Evolutionary conservation across 2,113 vertebrate genomes (phyloP), one percentile per base, ranked within the genome.

Genomic region (Corythornis vintsioides): DNA sequence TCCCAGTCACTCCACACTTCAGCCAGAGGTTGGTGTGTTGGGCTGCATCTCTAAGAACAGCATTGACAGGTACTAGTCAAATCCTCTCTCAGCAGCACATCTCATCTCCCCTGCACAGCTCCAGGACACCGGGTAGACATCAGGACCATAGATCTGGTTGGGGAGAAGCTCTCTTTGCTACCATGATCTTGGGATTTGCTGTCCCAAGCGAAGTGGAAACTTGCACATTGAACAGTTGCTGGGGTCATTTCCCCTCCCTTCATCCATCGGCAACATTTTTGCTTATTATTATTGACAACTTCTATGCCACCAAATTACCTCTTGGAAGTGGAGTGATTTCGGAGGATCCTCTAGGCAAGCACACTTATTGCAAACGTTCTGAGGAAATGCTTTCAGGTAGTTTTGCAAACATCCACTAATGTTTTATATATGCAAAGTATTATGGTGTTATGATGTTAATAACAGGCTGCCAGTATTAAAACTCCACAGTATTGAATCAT

Each of bases 391-490:
- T 87, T 29, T 4, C 45, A 70, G 81, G 29, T 3, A 16, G 35
- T 90, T 95, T 92, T 95, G 91, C 86, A 71, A 89, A 78, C 94
- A 65, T 53, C 67, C 59, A 75, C 66, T 87, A 79, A 76, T 17
- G 66, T 92, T 93, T 86, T 78, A 64, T 20, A 48, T 28, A 94
- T 94, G 93, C 89, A 82, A 93, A 83, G 47, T 50, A 2, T 57
- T 70, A 43, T 25, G 71, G 66, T 13, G 31, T 22, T 88, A 57
- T 31, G 56, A 67, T 75, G 91, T 77, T 96, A 96, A 96, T 96
- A 77, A 96, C 87, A 94, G 93, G 87, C 59, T 82, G 70, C 8
- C 5, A 43, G 45, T 4, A 53, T 40, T 48, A 53, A 56, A 92
- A 61, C 20, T 83, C 76, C 84, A 22, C n/a, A 2, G 53, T 8